Evolutionary conservation across 2,888 invertebrate genomes (phyloP).

Genomic region (Smittia sp.): DNA sequence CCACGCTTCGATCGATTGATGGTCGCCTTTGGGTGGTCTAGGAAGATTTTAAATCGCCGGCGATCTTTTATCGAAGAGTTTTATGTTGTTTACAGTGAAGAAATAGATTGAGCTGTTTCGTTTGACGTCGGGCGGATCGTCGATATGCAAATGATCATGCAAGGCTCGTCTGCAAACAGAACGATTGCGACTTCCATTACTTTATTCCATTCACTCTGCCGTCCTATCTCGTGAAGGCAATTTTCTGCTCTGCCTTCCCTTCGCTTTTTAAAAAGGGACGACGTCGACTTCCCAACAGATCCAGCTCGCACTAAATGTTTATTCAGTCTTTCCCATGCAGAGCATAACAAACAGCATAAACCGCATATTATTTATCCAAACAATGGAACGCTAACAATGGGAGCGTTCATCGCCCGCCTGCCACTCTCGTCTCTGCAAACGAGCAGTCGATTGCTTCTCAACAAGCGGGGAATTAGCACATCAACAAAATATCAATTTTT

Average conservation of each 20-base stretch:
- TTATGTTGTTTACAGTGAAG: neutral
- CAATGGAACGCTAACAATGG: conserved; percentile 36
- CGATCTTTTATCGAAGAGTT: neutral
- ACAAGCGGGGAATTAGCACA: conserved; percentile 35
- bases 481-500: conserved; percentile 35
- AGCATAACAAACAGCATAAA: conserved; percentile 34
- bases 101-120: conserved; percentile 10
- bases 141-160: conserved; percentile 16
- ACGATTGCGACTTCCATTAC: neutral
- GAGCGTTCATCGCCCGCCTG: conserved; percentile 33
- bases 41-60: neutral
- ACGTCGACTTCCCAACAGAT: conserved; percentile 8
- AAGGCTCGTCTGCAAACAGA: conserved; percentile 12
- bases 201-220: no score
- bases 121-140: conserved; percentile 3
- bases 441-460: neutral
- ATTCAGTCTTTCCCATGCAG: conserved; percentile 32
- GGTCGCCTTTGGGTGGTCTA: conserved; percentile 12
- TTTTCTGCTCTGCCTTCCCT: conserved; percentile 1
- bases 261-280: conserved; percentile 13
- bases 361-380: conserved; percentile 41
- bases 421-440: conserved; percentile 15
- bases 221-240: conserved; percentile 22
- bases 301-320: conserved; percentile 33
- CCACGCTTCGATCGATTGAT: neutral